Evolutionary conservation across 2,113 vertebrate genomes (phyloP).

Genomic region (Oreotrochilus melanogaster): DNA sequence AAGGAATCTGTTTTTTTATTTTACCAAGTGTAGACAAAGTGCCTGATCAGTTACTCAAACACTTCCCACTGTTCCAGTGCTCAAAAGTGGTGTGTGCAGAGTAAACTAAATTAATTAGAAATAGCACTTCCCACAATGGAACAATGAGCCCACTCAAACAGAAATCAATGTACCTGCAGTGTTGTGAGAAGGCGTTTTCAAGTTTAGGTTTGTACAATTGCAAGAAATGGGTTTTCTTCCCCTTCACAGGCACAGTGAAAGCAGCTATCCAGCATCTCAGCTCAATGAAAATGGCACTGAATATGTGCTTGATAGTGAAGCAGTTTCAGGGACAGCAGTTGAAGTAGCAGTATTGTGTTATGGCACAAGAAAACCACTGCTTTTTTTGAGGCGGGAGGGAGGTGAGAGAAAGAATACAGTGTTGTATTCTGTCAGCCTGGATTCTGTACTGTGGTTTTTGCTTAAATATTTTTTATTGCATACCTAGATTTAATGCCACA

Average conservation of each 20-base stretch:
- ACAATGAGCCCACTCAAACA: background rate
- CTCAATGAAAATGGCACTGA: background rate
- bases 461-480: background rate
- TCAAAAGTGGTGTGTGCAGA: background rate
- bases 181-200: background rate
- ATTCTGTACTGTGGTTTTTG: background rate
- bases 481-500: background rate
- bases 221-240: background rate
- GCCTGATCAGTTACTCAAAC: slow-evolving; percentile 17
- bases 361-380: background rate
- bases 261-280: background rate
- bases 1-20: slow-evolving; percentile 37
- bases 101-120: slow-evolving; percentile 19
- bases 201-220: background rate
- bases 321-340: background rate
- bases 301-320: background rate
- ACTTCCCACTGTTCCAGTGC: background rate
- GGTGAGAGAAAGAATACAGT: rapidly evolving
- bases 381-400: background rate
- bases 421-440: background rate
- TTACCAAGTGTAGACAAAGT: background rate
- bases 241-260: background rate
- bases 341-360: background rate
- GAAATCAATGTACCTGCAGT: background rate
- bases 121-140: background rate